Evolutionary conservation across 2,888 invertebrate genomes (phyloP), one percentile per base, ranked within the genome.

Genomic region (Eristalinus aeneus): DNA sequence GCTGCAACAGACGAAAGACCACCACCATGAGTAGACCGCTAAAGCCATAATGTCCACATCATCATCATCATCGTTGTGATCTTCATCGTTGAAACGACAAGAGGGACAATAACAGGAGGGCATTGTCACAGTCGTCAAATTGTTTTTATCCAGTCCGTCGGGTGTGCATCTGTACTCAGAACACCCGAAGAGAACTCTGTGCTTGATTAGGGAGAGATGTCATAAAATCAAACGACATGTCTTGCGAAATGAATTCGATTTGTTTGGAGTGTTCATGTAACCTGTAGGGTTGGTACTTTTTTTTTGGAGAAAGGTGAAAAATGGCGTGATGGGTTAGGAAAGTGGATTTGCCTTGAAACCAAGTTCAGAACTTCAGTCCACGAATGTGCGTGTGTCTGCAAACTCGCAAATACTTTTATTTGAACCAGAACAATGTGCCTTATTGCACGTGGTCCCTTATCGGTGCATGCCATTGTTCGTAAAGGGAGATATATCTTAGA

Each of bases 21-120:
- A 65, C 73, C 67, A 69, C 78, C 63, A 78, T 32, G 80, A 27
- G 27, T 27, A 80, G 61, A 80, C 80, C 81, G 81, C 80, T 80
- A 81, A 76, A 81, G 85, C 85, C 76, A 81, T 81, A 81, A 81
- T 73, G 85, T 80, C 85, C 76, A 80, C 76, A 85, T 75, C 68
- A 80, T 71, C 85, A 75, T 68, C 68, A 69, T 73, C 69, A 61
- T 76, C 67, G 54, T 68, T 54, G 53, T 76, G 34, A 34, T 73
- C 56, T 20, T 63, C 65, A 27, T 54, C 54, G 12, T 53, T n/a
- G 23, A 27, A 10, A 20, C 63, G 56, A 61, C 74, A 67, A 67
- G 46, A 39, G 39, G 67, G 71, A 75, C 54, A 71, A 67, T 67
- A 72, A 67, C 75, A 67, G 72, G 68, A 63, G 85, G 68, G 63